Conservation (phyloP, 2,888 invertebrate genomes). For the Caenorhabditis panamensis region DNA sequence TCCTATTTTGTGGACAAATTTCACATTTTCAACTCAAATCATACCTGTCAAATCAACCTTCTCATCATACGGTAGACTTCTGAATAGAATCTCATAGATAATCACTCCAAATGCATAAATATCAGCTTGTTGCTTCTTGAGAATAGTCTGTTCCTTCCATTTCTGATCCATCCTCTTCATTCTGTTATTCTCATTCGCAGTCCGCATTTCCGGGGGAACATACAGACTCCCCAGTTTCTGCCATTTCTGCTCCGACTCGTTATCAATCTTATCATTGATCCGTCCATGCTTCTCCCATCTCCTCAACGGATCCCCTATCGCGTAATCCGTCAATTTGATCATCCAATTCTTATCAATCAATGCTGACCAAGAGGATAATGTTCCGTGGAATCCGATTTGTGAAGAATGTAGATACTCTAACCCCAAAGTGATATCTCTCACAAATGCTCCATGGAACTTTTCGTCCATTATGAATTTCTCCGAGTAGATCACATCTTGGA, state of each 20-base stretch:
- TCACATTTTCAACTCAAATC: too few species aligned
- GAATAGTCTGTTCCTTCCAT: constrained; percentile 56
- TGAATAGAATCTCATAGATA: constrained; percentile 74
- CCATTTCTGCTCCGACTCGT: constrained; percentile 65
- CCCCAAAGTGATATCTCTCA: constrained; percentile 70
- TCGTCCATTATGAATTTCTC: constrained; percentile 67
- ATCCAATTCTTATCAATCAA: constrained; percentile 72
- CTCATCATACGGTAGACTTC: constrained; percentile 73
- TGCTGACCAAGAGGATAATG: constrained; percentile 64
- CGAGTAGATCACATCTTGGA: constrained; percentile 71
- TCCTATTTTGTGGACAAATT: too few species aligned
- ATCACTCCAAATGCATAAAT: constrained; percentile 71
- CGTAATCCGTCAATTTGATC: constrained; percentile 72
- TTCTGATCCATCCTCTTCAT: constrained; percentile 62
- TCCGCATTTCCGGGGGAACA: constrained; percentile 67
- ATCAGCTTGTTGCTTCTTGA: constrained; percentile 61
- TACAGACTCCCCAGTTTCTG: constrained; percentile 62
- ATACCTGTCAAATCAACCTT: constrained; percentile 61
- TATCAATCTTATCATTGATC: constrained; percentile 65
- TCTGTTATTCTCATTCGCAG: constrained; percentile 62
- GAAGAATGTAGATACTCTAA: constrained; percentile 72
- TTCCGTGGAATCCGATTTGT: constrained; percentile 69
- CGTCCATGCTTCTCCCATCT: constrained; percentile 70
- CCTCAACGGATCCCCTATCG: constrained; percentile 61
- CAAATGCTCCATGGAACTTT: constrained; percentile 71